Conservation (phyloP, 2,113 vertebrate species). For the Saccopteryx bilineata region DNA sequence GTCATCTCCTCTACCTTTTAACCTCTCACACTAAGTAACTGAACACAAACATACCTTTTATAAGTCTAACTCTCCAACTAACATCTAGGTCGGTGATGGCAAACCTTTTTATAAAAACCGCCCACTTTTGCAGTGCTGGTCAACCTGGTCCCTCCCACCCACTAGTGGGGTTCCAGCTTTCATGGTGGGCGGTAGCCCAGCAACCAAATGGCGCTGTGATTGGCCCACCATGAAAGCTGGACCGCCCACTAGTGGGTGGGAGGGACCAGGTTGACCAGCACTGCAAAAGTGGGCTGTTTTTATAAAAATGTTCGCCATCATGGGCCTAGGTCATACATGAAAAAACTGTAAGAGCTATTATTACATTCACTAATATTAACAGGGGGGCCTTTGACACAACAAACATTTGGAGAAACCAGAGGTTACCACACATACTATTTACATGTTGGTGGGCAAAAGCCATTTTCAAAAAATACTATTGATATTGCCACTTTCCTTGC, state of each 20-base stretch:
- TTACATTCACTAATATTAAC: neutral
- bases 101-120: too few relatives aligned
- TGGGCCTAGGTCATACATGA: neutral
- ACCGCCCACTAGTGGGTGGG: too few relatives aligned
- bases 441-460: neutral
- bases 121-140: too few relatives aligned
- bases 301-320: too few relatives aligned
- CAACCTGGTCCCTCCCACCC: too few relatives aligned
- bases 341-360: neutral
- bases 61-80: neutral
- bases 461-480: constrained; percentile 8
- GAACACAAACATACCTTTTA: neutral
- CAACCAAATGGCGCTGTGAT: too few relatives aligned
- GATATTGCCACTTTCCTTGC: neutral
- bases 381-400: neutral
- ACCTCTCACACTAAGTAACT: neutral
- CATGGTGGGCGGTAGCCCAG: too few relatives aligned
- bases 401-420: neutral
- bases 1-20: neutral
- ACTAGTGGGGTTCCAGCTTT: too few relatives aligned
- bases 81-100: neutral
- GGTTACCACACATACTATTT: neutral
- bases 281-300: too few relatives aligned
- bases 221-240: too few relatives aligned
- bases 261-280: too few relatives aligned